Evolutionary conservation across 2,888 invertebrate species (phyloP), one percentile per base, ranked within the genome.

Genomic region (Altica lythri): DNA sequence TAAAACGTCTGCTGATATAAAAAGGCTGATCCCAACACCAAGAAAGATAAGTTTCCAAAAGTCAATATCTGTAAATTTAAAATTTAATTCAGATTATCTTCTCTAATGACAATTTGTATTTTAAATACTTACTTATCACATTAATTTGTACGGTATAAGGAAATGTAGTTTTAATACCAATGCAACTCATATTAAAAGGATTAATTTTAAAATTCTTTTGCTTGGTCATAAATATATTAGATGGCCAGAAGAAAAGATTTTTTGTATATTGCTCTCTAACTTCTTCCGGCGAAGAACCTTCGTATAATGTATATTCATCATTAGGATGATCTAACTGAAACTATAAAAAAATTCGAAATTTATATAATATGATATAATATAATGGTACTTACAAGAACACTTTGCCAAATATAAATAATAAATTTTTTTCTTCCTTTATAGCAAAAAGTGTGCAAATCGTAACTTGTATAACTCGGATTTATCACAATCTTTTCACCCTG

Each of bases 251-350:
- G 5, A 85, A 84, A 48, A 82, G 83, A 65, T 88, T 83, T 29
- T 84, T 83, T 1, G 82, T 81, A 67, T 86, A 88, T 58, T 87
- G 84, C 30, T 82, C 77, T 55, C 77, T 77, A 0, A 92, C 90
- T 48, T 86, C 83, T 22, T 81, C 80, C 0, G 88, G 84, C 13
- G 80, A 81, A 2, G 74, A 72, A 0, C 89, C 90, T 55, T 87
- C 81, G 68, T 89, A 90, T 51, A 87, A 81, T 12, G 82, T 81
- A 71, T 86, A 90, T 57, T 86, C 86, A 56, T 89, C 85, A 61
- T 82, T 82, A 30, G 81, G 80, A 55, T 86, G 85, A 61, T 83
- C 74, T 27, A 86, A 72, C 53, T 79, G 73, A 27, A 86, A 72
- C 78, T 49, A 5, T 5, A 19, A 25, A 16, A 17, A 8, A 2